Percentiles rank a stretch among this genome's conserved stretches.
phyloP scores from a whole-genome alignment of 2,888 invertebrate species.

The Sipunculus nudus region DNA sequence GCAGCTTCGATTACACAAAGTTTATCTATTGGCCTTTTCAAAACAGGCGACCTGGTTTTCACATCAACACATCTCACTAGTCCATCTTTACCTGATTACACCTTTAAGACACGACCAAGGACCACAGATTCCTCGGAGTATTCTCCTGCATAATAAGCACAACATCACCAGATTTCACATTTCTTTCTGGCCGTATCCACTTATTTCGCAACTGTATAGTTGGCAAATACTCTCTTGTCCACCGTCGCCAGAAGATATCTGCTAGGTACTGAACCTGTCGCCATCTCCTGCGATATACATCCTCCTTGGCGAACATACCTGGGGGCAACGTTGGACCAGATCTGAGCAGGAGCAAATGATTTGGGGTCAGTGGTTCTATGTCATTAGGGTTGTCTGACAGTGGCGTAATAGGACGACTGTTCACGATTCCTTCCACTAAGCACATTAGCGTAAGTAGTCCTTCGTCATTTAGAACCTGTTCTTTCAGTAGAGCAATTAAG shows the following conservation, averaged over 20 bases:
- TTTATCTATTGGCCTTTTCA: too few species aligned
- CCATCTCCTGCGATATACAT: constrained; percentile 27
- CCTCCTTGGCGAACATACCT: constrained; percentile 15
- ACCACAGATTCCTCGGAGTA: constrained; percentile 17
- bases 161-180: constrained; percentile 14
- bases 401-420: neutral
- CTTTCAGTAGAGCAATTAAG: neutral
- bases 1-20: too few species aligned
- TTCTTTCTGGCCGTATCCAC: neutral
- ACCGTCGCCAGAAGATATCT: constrained; percentile 26
- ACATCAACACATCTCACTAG: constrained; percentile 1
- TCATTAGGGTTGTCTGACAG: neutral
- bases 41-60: too few species aligned
- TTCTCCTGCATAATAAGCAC: constrained; percentile 22
- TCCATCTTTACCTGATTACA: neutral
- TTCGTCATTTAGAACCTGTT: constrained; percentile 1
- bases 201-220: constrained; percentile 15
- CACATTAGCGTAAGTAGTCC: neutral
- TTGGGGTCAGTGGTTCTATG: neutral
- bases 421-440: constrained; percentile 1
- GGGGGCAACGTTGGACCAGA: constrained; percentile 12
- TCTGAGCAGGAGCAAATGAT: neutral
- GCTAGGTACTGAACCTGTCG: constrained; percentile 29
- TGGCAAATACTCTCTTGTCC: constrained; percentile 20
- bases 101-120: constrained; percentile 8